Percentiles rank a stretch among this genome's conserved stretches.
Evolutionary conservation across 2,888 invertebrate species (phyloP).

Genomic region (Orthosia cruda): DNA sequence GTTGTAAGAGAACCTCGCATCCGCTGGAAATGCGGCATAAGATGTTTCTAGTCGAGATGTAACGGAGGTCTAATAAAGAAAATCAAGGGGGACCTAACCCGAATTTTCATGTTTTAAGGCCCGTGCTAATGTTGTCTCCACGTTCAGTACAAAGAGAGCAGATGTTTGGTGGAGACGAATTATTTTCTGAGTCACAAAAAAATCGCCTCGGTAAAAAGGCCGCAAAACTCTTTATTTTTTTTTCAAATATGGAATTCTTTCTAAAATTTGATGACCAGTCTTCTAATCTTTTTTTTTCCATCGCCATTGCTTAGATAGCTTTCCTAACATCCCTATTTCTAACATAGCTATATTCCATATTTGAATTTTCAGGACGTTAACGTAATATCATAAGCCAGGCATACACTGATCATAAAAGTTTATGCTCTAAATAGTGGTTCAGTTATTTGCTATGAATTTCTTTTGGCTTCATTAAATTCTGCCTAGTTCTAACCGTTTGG

Average conservation of each 20-base stretch:
- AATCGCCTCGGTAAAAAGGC: no score
- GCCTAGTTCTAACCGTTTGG: not conserved
- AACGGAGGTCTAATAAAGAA: no score
- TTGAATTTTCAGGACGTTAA: slow-evolving; percentile 47
- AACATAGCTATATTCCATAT: slow-evolving; percentile 18
- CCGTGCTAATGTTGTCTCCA: no score
- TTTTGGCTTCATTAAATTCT: slow-evolving; percentile 31
- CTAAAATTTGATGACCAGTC: no score
- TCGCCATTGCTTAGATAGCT: not conserved
- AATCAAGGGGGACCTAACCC: no score
- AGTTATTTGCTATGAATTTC: slow-evolving; percentile 27
- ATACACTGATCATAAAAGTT: slow-evolving; percentile 53
- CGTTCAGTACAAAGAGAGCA: no score
- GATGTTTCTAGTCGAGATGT: not conserved
- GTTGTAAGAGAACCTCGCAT: not conserved
- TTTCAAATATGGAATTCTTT: no score
- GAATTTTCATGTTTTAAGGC: no score
- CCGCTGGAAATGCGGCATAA: not conserved
- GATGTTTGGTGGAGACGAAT: no score
- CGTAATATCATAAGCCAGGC: slow-evolving; percentile 33
- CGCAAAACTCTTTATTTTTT: no score
- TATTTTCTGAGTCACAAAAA: no score
- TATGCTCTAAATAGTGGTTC: slow-evolving; percentile 42
- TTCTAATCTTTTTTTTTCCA: not conserved
- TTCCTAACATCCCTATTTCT: not conserved